Conservation (phyloP, 2,797 vertebrate species). For the Mareca penelope region DNA sequence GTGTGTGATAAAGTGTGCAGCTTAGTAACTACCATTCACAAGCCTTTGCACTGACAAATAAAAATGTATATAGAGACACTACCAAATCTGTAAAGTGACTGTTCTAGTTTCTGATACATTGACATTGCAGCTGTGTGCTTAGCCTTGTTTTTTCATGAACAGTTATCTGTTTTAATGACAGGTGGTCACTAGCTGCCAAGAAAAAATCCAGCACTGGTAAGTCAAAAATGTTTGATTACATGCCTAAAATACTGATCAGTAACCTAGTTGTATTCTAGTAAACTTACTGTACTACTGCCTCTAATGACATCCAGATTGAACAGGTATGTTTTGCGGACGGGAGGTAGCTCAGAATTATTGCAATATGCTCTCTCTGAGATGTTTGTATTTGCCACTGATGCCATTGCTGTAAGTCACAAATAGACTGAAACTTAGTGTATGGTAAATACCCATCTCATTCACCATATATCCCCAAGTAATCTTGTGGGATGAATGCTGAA, state of each 20-base stretch:
- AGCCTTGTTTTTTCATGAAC: constrained; percentile 78
- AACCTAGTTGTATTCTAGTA: constrained; percentile 47
- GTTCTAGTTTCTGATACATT: constrained; percentile 72
- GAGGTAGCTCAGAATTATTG: neutral
- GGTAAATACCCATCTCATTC: neutral
- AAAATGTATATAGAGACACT: constrained; percentile 72
- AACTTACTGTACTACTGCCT: neutral
- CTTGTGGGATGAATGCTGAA: constrained; percentile 4
- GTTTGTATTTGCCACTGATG: constrained; percentile 1
- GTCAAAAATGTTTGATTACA: constrained; percentile 76
- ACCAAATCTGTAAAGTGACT: constrained; percentile 73
- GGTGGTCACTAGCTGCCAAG: constrained; percentile 85
- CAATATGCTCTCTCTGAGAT: constrained; percentile 14
- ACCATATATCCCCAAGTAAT: neutral
- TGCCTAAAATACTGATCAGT: constrained; percentile 67
- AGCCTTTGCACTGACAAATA: constrained; percentile 76
- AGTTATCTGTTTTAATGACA: constrained; percentile 86
- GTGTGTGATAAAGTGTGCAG: constrained; percentile 74
- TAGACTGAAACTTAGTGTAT: neutral
- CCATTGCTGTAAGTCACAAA: neutral
- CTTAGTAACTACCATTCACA: constrained; percentile 65
- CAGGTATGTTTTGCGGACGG: constrained; percentile 20
- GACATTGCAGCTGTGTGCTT: constrained; percentile 73
- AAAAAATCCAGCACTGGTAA: constrained; percentile 87
- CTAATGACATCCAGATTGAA: constrained; percentile 21